These are phyloP conservation scores for Phalacrocorax brasilianus DNA, from an alignment of 2,113 vertebrate species.

Conservation along the genomic window DNA sequence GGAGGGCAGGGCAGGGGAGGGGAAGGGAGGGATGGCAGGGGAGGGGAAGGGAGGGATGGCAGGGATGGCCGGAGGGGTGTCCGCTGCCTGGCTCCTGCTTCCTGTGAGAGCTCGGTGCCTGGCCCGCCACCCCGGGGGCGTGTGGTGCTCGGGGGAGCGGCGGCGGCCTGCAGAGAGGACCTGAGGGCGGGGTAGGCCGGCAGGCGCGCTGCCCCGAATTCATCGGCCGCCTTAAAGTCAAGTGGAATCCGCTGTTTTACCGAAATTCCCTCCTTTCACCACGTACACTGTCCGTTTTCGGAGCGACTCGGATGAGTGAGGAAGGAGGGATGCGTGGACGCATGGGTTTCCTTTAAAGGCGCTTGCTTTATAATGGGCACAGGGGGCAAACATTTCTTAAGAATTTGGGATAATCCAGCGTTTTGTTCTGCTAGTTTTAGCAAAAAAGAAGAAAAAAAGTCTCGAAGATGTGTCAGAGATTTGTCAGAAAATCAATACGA, in stretches of 20 bases:
- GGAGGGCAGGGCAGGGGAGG: too few relatives aligned
- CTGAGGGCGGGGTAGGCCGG: background rate
- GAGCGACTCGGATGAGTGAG: background rate
- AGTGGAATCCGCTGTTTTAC: background rate
- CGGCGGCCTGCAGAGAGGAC: background rate
- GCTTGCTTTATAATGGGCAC: accelerated
- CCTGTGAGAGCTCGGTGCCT: too few relatives aligned
- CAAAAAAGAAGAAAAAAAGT: background rate
- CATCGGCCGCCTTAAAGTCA: accelerated
- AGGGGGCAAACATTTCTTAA: too few relatives aligned
- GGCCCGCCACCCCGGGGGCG: background rate
- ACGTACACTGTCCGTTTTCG: background rate
- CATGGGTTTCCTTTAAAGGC: background rate
- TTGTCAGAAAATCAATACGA: background rate
- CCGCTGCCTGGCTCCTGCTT: background rate
- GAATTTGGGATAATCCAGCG: background rate
- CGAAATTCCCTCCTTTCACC: too few relatives aligned
- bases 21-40: too few relatives aligned
- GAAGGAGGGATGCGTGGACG: background rate
- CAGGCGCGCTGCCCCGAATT: too few relatives aligned
- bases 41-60: too few relatives aligned
- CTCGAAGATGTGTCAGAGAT: background rate
- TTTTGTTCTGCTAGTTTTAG: background rate
- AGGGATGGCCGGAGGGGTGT: too few relatives aligned
- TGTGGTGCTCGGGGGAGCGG: background rate